Evolutionary conservation across 2,797 vertebrate species (phyloP).

Genomic region (Crocodylus rhombifer): DNA sequence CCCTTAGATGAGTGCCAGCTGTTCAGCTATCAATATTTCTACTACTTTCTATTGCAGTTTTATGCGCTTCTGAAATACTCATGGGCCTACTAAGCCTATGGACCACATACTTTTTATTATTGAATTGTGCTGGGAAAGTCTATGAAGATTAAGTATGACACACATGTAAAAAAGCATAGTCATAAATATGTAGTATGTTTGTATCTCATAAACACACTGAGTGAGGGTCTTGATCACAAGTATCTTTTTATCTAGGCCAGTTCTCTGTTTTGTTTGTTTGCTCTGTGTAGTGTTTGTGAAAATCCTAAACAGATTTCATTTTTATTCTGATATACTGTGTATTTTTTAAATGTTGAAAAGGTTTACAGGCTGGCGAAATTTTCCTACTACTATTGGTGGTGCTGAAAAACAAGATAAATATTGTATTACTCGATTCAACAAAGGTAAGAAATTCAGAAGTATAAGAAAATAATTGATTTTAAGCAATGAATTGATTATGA

Average conservation of each 20-base stretch:
- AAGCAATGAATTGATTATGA: background rate
- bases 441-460: background rate
- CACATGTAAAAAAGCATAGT: background rate
- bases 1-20: slow-evolving; percentile 48
- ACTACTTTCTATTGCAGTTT: background rate
- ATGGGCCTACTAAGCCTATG: rapidly evolving
- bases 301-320: no score
- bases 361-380: no score
- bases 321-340: no score
- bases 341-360: no score
- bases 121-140: slow-evolving; percentile 2
- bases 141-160: background rate
- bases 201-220: background rate
- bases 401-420: background rate
- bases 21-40: slow-evolving; percentile 14
- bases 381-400: no score
- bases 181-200: background rate
- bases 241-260: no score
- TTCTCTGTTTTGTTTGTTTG: no score
- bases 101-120: background rate
- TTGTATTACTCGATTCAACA: background rate
- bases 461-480: background rate
- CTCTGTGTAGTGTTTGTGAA: no score
- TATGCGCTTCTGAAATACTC: background rate
- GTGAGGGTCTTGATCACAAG: background rate